Evolutionary conservation across 1,140 invertebrate genomes (phyloP).

Genomic region (Parasteatoda tepidariorum): DNA sequence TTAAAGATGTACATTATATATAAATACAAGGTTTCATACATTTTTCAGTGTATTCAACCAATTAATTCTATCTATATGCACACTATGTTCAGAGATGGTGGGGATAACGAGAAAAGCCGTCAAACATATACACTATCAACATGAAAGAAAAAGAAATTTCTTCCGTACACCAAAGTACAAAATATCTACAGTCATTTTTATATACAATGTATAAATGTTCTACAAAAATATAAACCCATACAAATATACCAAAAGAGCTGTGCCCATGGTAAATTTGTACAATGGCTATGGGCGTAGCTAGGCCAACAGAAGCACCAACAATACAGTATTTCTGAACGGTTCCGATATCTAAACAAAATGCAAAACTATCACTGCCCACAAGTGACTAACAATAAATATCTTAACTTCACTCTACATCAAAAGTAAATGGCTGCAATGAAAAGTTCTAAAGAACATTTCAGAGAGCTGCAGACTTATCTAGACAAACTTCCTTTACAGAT

Average conservation of each 20-base stretch:
- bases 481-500: not conserved
- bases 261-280: conserved; percentile 36
- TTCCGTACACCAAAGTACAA: conserved; percentile 30
- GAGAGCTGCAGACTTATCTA: not conserved
- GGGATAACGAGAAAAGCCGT: not conserved
- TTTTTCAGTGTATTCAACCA: conserved; percentile 3
- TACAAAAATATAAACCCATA: conserved; percentile 61
- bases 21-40: conserved; percentile 18
- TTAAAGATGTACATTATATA: conserved; percentile 43
- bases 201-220: conserved; percentile 57
- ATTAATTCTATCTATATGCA: not conserved
- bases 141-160: not conserved
- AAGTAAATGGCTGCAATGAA: not conserved
- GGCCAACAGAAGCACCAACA: conserved; percentile 55
- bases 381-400: conserved; percentile 21
- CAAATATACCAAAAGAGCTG: conserved; percentile 53
- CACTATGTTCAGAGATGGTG: not conserved
- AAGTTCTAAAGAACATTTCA: not conserved
- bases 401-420: not conserved
- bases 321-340: conserved; percentile 31
- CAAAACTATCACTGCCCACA: conserved; percentile 34
- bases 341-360: conserved; percentile 36
- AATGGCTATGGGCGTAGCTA: conserved; percentile 27
- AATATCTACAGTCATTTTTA: conserved; percentile 57
- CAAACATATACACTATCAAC: conserved; percentile 39